A percentile compares a stretch with the other conserved stretches of the same genome.
Evolutionary conservation across 2,113 vertebrate genomes (phyloP).

Genomic region (Scomber japonicus): DNA sequence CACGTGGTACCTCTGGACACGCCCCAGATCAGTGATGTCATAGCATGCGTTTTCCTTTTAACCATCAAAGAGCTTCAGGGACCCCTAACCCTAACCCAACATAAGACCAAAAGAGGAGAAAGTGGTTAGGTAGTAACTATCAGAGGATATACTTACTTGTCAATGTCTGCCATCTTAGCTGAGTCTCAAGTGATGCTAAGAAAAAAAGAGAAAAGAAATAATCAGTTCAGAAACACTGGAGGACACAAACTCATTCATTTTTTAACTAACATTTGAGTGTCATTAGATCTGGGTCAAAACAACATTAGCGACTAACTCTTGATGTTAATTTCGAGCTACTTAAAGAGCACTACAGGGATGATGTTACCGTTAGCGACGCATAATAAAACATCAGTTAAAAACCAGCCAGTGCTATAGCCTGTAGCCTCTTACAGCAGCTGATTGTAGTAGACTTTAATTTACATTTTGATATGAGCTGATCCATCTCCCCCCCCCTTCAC

Average conservation of each 20-base stretch:
- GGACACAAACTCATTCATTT: neutral
- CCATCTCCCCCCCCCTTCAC: too few species aligned
- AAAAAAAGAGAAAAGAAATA: constrained; percentile 29
- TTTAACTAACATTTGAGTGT: constrained; percentile 2
- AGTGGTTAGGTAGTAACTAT: neutral
- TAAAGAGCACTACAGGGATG: neutral
- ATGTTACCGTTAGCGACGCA: neutral
- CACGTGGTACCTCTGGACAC: neutral
- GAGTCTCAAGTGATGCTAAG: constrained; percentile 74
- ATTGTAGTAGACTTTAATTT: too few species aligned
- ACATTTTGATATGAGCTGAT: too few species aligned
- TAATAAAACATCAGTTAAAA: neutral
- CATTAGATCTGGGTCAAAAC: constrained; percentile 26
- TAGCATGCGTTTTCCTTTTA: neutral
- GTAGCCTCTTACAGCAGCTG: too few species aligned
- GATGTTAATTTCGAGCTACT: constrained; percentile 3
- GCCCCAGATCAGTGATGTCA: neutral
- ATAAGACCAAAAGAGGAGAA: neutral
- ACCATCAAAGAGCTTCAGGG: neutral
- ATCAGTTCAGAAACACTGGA: constrained; percentile 19
- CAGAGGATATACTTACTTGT: constrained; percentile 91
- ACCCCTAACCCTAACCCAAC: too few species aligned
- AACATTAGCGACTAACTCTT: constrained; percentile 14
- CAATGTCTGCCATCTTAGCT: constrained; percentile 93
- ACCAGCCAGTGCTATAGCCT: too few species aligned